Base-by-base conservation (phyloP, 2,797 vertebrate genomes). In the Enteromius unitaeniatus region DNA sequence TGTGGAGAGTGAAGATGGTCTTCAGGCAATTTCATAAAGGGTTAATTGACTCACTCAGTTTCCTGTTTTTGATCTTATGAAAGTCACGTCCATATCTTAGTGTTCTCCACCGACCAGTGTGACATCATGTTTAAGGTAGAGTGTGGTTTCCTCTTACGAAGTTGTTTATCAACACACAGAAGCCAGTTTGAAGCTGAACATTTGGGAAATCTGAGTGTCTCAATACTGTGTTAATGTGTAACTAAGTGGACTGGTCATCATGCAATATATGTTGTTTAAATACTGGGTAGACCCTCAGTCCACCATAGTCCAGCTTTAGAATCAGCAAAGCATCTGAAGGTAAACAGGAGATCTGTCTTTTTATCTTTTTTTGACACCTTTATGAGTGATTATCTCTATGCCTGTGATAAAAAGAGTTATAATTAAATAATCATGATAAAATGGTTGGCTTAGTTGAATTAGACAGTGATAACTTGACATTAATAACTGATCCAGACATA, bases 161-260 rank as follows among this genome's bases (percentile, higher is more conserved):
- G 72, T 69, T 84, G 78, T 84, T 86, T 83, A 76, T 79, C 42
- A 64, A 72, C 79, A 75, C 78, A 58, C 85, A 86, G 67, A 85
- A 67, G 51, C 40, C 42, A 19, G 53, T 84, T 82, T 78, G 51
- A 81, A 77, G 72, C 51, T 17, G 67, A 70, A 81, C 47, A 49
- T 79, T 77, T 37, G 76, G 81, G 47, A 69, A 69, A 79, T 78
- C 28, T 55, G 74, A 69, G 47, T 90, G 87, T 87, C 83, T 78
- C 87, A 88, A 88, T 82, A 65, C 51, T 53, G 23, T 47, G 90
- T 91, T 90, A 90, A 91, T 91, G 67, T 86, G 53, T 90, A 91
- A 91, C 88, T 65, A 40, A 17, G 62, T 26, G 58, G 40, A 79
- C 47, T 58, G 75, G 79, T 78, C 62, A 60, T 75, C 62, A 73